Evolutionary conservation across 2,797 vertebrate species (phyloP).

Genomic region (Myotis pilosus): DNA sequence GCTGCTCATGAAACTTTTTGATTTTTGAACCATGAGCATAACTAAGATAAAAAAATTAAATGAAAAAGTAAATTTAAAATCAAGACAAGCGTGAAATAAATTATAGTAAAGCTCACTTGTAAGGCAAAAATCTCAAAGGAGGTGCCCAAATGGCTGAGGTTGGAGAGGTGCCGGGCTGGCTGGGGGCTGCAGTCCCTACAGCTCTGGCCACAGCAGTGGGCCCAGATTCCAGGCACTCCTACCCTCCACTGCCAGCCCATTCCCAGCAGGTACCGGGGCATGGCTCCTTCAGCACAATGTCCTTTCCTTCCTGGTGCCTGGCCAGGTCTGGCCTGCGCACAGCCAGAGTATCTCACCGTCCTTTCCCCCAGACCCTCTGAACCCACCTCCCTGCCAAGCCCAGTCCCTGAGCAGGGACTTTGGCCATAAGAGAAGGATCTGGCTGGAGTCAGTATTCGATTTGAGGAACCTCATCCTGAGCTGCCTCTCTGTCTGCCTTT

Average conservation of each 20-base stretch:
- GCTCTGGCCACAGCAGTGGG: neutral
- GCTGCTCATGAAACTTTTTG: conserved; percentile 51
- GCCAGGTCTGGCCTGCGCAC: neutral
- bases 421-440: neutral
- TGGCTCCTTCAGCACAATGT: neutral
- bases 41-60: conserved; percentile 42
- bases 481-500: neutral
- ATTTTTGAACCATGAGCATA: conserved; percentile 65
- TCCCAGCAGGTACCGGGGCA: conserved; percentile 1
- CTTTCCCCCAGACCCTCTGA: neutral
- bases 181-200: neutral
- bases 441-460: neutral
- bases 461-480: neutral
- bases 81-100: conserved; percentile 73
- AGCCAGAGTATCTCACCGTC: neutral
- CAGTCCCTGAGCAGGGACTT: neutral
- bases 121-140: conserved; percentile 35
- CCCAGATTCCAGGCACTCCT: conserved; percentile 1
- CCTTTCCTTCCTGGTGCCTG: neutral
- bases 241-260: neutral
- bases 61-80: conserved; percentile 71
- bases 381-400: neutral
- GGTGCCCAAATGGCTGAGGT: conserved; percentile 1
- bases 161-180: neutral
- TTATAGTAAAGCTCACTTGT: neutral